These are phyloP conservation scores for Alloplasta piceator DNA, from an alignment of 2,888 invertebrate species.

Conservation along the genomic window DNA sequence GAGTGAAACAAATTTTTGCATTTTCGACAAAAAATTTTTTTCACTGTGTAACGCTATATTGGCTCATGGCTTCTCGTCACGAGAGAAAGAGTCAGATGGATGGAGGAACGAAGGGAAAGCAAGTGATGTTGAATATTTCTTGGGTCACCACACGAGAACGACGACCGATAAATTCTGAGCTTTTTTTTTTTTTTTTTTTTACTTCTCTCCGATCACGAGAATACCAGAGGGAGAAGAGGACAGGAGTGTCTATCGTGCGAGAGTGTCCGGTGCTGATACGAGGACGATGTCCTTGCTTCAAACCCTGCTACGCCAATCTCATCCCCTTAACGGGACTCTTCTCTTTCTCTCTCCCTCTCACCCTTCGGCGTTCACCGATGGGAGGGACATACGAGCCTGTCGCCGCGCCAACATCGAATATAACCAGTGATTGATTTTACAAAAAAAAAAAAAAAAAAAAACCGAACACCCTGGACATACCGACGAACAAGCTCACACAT, in stretches of 20 bases:
- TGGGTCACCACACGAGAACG: constrained; percentile 37
- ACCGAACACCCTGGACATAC: constrained; percentile 56
- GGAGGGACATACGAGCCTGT: constrained; percentile 66
- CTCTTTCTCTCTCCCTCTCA: constrained; percentile 37
- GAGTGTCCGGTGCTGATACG: constrained; percentile 79
- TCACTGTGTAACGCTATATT: background rate
- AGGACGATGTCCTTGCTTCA: constrained; percentile 66
- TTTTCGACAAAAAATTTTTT: too few species aligned
- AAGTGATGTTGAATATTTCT: constrained; percentile 49
- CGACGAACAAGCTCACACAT: constrained; percentile 57
- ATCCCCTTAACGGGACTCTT: constrained; percentile 62
- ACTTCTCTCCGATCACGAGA: constrained; percentile 36
- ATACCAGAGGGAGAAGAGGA: constrained; percentile 13
- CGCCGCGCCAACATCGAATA: constrained; percentile 73
- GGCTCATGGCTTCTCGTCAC: background rate
- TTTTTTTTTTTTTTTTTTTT: constrained; percentile 58
- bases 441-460: constrained; percentile 70
- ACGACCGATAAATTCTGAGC: constrained; percentile 61
- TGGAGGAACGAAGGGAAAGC: background rate
- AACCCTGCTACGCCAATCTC: constrained; percentile 34
- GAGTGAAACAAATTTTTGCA: too few species aligned
- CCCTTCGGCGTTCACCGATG: constrained; percentile 61
- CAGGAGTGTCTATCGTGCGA: constrained; percentile 64
- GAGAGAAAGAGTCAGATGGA: constrained; percentile 1
- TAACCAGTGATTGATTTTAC: constrained; percentile 80